Base-by-base conservation (phyloP, 2,113 vertebrate species). In the Micronycteris hirsuta region DNA sequence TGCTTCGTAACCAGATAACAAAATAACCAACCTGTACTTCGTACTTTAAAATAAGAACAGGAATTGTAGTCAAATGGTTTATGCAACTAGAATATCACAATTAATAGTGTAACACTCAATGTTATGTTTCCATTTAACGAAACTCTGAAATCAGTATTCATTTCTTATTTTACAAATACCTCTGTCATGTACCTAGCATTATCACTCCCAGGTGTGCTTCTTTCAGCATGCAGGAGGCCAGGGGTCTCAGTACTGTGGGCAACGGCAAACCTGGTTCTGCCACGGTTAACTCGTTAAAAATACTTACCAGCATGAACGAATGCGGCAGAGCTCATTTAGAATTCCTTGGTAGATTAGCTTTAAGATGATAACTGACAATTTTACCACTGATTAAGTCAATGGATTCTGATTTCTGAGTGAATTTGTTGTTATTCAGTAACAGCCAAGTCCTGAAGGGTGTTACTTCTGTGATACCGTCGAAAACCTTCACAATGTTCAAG, bases 221-320 rank as follows among this genome's bases (percentile, higher is more conserved):
- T 76, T 94, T 86, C 89, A 68, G 38, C 92, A 63, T 73, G 85
- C 43, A 92, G 95, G 95, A 93, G 84, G 95, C 11, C 92, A 95
- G 92, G 54, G 88, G 61, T 96, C 63, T 84, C 80, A 86, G 70
- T 24, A 87, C 77, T 93, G 78, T 70, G 83, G 56, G 11, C 56
- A 78, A 93, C 56, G 58, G 68, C 81, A 95, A 97, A 89, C 85
- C 85, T 86, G 38, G 81, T 86, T 15, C 19, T 86, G 86, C 68
- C 61, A 61, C 14, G 54, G 38, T 82, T 71, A 83, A 71, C 73
- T 56, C 89, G 70, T 89, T 54, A 90, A 73, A 96, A 89, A 95
- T 97, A 98, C 97, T 98, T 98, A 98, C 97, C 97, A 70, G 76
- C 22, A 43, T 43, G 73, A 85, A 96, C 54, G 36, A 92, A 54